phyloP scores from a whole-genome alignment of 2,113 vertebrate genomes.

The Poicephalus meyeri region DNA sequence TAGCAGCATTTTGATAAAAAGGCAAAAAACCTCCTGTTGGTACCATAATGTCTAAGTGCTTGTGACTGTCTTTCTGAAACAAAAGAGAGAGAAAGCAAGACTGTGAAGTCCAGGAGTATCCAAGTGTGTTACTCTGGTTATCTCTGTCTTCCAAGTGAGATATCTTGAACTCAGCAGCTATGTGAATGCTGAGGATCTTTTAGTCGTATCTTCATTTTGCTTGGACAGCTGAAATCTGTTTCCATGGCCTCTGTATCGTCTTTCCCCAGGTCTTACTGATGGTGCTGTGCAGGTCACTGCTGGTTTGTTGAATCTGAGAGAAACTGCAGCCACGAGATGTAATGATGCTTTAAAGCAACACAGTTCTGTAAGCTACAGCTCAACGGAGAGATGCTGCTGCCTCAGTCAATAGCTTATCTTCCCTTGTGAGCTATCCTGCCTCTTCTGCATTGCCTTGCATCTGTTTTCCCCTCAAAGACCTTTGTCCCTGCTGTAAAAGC shows the following conservation, averaged over 20 bases:
- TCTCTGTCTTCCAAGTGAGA: neutral
- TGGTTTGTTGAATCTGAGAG: neutral
- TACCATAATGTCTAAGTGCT: conserved; percentile 12
- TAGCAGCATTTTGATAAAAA: neutral
- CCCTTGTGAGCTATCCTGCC: neutral
- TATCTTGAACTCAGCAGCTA: neutral
- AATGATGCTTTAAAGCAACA: neutral
- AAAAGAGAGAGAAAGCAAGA: neutral
- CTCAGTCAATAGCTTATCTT: neutral
- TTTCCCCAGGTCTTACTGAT: neutral
- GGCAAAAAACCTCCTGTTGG: neutral
- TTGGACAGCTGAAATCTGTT: neutral
- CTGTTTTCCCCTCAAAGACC: neutral
- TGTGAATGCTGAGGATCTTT: neutral
- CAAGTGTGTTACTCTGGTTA: neutral
- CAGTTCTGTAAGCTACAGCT: neutral
- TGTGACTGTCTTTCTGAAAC: conserved; percentile 1
- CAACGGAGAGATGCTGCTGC: neutral
- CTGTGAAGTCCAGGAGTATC: neutral
- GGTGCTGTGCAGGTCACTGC: neutral
- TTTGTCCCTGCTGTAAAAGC: neutral
- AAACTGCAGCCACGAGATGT: neutral
- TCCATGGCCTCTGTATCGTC: neutral
- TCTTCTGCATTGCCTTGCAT: neutral
- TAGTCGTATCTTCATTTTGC: neutral